phyloP scores from a whole-genome alignment of 2,888 invertebrate genomes.

The Siphonodentalium dalli region DNA sequence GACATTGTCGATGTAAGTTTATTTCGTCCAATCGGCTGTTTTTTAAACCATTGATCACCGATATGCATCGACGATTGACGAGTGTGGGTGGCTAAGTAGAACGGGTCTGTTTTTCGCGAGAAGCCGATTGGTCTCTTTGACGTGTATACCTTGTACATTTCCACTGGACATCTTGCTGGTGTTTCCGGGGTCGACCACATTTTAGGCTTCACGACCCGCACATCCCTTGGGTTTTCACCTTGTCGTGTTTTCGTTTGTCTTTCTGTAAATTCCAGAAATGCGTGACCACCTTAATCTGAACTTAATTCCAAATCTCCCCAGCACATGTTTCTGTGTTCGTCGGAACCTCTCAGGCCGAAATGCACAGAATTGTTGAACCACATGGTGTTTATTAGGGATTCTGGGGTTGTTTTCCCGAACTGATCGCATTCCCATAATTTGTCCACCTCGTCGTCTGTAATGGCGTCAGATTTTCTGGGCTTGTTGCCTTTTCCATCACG shows the following conservation, averaged over 20 bases:
- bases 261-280: constrained; percentile 17
- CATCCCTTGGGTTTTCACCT: constrained; percentile 20
- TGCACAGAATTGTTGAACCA: constrained; percentile 22
- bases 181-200: constrained; percentile 13
- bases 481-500: constrained; percentile 14
- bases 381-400: constrained; percentile 16
- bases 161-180: constrained; percentile 4
- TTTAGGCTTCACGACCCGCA: constrained; percentile 19
- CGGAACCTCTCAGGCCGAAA: constrained; percentile 13
- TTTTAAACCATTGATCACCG: constrained; percentile 15
- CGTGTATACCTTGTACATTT: constrained; percentile 13
- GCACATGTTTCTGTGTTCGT: constrained; percentile 24
- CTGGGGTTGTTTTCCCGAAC: constrained; percentile 15
- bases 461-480: constrained; percentile 6
- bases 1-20: constrained; percentile 12
- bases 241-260: constrained; percentile 23
- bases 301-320: constrained; percentile 18
- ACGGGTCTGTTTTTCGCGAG: constrained; percentile 5
- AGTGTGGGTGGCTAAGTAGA: constrained; percentile 22
- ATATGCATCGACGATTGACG: constrained; percentile 1
- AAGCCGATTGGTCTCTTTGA: constrained; percentile 12
- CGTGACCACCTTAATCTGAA: constrained; percentile 7
- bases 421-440: constrained; percentile 13
- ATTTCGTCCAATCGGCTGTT: constrained; percentile 12
- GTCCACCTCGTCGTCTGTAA: constrained; percentile 15